Conservation (phyloP, 35 echinoderm and acorn worm genomes). For the Ophioderma brevispina region DNA sequence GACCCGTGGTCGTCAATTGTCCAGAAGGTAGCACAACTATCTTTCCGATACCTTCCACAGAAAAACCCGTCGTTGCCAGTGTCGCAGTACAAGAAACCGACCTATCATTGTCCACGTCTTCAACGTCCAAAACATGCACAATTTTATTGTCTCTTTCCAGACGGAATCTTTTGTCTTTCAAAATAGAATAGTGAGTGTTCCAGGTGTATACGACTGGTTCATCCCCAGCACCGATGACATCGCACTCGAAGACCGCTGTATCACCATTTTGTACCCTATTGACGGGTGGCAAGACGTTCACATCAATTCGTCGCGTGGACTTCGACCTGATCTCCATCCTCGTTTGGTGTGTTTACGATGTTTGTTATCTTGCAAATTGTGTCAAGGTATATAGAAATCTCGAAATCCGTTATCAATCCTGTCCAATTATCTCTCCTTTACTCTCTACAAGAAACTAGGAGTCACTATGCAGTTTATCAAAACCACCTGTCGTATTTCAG, state of each 20-base stretch:
- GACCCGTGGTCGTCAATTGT: background rate
- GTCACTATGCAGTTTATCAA: too few relatives aligned
- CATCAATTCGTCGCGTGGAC: too few relatives aligned
- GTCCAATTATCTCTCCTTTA: too few relatives aligned
- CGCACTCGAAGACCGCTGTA: background rate
- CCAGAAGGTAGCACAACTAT: background rate
- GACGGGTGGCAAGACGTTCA: too few relatives aligned
- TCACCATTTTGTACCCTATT: background rate
- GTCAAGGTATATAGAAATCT: too few relatives aligned
- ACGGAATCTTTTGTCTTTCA: background rate
- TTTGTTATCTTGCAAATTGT: too few relatives aligned
- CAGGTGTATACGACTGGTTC: background rate
- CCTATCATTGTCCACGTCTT: background rate
- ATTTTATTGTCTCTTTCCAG: background rate
- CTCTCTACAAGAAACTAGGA: too few relatives aligned
- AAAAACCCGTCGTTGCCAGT: background rate
- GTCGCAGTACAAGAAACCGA: background rate
- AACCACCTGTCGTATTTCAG: too few relatives aligned
- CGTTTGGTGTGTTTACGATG: too few relatives aligned
- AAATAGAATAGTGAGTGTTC: conserved; percentile 6
- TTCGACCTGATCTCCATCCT: too few relatives aligned
- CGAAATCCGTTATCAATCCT: too few relatives aligned
- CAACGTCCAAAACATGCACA: background rate
- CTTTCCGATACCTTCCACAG: background rate
- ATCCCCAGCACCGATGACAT: background rate